Evolutionary conservation across 2,797 vertebrate genomes (phyloP), one percentile per base, ranked within the genome.

Genomic region (Pteronotus mesoamericanus): DNA sequence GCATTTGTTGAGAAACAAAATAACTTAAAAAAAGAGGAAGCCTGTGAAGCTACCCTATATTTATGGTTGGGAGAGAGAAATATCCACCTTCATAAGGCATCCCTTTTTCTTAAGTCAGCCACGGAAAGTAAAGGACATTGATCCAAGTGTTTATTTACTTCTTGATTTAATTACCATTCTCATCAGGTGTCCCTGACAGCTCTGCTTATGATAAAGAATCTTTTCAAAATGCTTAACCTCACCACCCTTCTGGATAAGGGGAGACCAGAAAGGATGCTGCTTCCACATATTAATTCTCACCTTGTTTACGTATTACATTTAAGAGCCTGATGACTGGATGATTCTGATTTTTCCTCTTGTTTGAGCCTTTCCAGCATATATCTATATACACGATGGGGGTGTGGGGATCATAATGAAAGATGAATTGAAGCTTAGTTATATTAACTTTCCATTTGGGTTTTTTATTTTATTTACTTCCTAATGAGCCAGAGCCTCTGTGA

Each of bases 91-190:
- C 91, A 91, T 72, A 97, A 97, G 96, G 88, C 95, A 98, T 93
- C 96, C 92, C 97, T 96, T 98, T 98, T 97, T 97, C 96, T 95
- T 89, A 57, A 96, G 96, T 95, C 91, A 96, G 93, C 89, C 4
- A 55, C 87, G 97, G 94, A 96, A 98, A 97, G 55, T 97, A 96
- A 91, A 94, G 92, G 96, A 92, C 90, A 97, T 96, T 91, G 95
- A 92, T 69, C 86, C 89, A 90, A 95, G 86, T 97, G 97, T 98
- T 98, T 98, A 95, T 98, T 98, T 98, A 96, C 97, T 97, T 97
- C 96, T 95, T 96, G 79, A 97, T 93, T 96, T 96, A 91, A 94
- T 93, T 92, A 90, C 86, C 68, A 95, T 98, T 94, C 84, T 91
- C 97, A 94, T 97, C 85, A 94, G 51, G 97, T 94, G 83, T 96